Percentiles rank a stretch among this genome's conserved stretches.
These are phyloP conservation scores for Seladonia tumulorum DNA, from an alignment of 2,888 invertebrate genomes.

Conservation along the genomic window DNA sequence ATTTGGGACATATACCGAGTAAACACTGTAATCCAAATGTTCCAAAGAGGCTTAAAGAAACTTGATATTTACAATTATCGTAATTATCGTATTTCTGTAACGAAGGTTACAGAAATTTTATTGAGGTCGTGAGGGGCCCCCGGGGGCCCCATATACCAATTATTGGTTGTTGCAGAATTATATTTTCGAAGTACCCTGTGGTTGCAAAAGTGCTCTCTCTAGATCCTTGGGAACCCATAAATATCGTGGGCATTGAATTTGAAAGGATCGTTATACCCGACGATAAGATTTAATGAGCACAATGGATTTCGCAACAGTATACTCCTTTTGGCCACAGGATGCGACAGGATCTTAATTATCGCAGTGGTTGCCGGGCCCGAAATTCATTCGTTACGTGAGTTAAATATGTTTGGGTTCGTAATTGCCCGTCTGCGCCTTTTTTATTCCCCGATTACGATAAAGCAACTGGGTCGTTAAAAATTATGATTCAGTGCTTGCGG, in stretches of 20 bases:
- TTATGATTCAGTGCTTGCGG: background rate
- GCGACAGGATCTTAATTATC: constrained; percentile 10
- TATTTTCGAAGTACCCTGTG: background rate
- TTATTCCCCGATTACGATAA: background rate
- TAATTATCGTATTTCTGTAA: no score
- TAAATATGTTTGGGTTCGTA: background rate
- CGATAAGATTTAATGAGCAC: background rate
- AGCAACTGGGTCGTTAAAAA: background rate
- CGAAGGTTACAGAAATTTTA: no score
- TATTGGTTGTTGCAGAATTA: no score
- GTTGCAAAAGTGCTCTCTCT: background rate
- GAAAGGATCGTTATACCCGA: background rate
- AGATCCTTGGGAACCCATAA: background rate
- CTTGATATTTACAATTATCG: no score
- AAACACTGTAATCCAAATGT: no score
- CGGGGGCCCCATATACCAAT: background rate
- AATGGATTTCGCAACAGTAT: background rate
- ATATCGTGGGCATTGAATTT: background rate
- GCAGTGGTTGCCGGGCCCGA: background rate
- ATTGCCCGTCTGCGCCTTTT: background rate
- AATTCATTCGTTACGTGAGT: background rate
- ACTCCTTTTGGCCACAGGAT: background rate
- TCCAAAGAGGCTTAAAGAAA: no score
- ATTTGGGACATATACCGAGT: no score
- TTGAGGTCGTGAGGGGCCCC: background rate